Conservation (phyloP, 2,797 vertebrate genomes). For the Dryobates pubescens region DNA sequence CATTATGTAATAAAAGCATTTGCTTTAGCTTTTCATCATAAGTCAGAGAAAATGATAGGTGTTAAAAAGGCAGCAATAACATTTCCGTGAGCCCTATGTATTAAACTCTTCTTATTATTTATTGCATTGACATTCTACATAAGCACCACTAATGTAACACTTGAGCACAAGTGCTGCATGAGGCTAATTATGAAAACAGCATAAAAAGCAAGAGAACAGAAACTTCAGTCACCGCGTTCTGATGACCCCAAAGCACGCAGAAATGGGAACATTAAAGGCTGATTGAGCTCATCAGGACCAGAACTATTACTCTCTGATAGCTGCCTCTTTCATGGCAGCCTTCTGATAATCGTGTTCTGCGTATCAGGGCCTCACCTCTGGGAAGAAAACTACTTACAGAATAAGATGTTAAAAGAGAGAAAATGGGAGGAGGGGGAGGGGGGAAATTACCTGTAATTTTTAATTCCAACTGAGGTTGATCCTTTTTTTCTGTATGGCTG, state of each 20-base stretch:
- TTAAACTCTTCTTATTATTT: neutral
- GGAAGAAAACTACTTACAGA: neutral
- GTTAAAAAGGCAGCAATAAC: neutral
- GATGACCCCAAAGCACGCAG: neutral
- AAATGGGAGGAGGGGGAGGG: neutral
- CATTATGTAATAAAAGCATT: neutral
- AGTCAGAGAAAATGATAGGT: neutral
- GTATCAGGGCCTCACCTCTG: neutral
- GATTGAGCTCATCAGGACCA: neutral
- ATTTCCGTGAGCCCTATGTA: neutral
- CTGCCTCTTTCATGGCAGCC: too few relatives aligned
- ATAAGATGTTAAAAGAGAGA: neutral
- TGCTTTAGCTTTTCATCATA: neutral
- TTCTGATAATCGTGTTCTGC: neutral
- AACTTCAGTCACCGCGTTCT: fast-evolving
- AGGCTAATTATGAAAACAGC: neutral
- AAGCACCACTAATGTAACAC: neutral
- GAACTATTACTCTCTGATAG: neutral
- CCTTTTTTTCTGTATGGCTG: neutral
- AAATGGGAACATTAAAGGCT: neutral
- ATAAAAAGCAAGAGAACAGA: neutral
- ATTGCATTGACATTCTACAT: neutral
- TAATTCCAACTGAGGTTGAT: neutral
- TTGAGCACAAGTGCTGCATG: neutral
- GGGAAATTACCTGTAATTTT: neutral